Conservation (phyloP, 2,888 invertebrate genomes). For the Andrena trimmerana region DNA sequence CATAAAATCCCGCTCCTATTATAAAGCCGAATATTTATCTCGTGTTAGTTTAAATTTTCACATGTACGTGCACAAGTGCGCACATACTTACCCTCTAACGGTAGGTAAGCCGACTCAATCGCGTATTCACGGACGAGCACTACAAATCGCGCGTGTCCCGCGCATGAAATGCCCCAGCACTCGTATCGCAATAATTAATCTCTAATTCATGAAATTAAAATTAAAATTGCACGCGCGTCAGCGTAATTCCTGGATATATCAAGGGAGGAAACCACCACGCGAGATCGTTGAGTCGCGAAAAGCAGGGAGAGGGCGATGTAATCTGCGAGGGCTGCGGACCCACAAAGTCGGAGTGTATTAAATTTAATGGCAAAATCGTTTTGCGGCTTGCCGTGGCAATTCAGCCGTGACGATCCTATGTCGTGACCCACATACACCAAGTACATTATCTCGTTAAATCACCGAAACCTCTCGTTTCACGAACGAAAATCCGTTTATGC, state of each 20-base stretch:
- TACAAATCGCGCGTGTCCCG: background rate
- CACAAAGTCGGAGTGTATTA: slow-evolving; percentile 43
- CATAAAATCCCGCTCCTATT: no score
- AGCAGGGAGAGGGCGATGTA: slow-evolving; percentile 9
- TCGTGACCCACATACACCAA: slow-evolving; percentile 48
- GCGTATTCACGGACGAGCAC: no score
- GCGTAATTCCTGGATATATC: background rate
- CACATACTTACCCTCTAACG: no score
- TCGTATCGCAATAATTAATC: no score
- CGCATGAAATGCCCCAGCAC: no score
- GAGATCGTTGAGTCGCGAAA: background rate
- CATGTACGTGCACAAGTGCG: no score
- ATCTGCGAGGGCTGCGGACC: slow-evolving; percentile 12
- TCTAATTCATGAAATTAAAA: background rate
- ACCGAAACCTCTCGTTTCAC: slow-evolving; percentile 40
- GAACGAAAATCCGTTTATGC: slow-evolving; percentile 58
- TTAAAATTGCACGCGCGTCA: background rate
- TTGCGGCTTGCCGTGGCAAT: slow-evolving; percentile 34
- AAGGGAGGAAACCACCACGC: background rate
- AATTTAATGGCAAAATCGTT: slow-evolving; percentile 58
- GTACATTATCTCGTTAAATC: slow-evolving; percentile 62
- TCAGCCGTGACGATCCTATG: slow-evolving; percentile 41
- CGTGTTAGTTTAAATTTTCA: no score
- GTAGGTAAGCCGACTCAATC: no score
- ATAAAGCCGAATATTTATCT: no score